Conservation (phyloP, 2,888 invertebrate genomes). For the Teleogryllus oceanicus region DNA sequence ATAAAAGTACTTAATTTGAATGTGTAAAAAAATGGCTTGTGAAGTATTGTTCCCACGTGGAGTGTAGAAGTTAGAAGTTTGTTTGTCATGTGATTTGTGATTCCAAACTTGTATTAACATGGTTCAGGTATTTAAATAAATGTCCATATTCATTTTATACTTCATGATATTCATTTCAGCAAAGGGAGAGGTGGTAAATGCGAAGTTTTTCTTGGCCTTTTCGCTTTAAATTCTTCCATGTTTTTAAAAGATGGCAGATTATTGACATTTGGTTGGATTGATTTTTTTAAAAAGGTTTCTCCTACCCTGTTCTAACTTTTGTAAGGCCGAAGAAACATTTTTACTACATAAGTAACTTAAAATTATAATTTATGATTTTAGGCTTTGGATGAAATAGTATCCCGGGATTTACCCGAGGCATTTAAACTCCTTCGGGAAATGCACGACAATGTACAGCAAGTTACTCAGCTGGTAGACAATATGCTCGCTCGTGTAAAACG, state of each 20-base stretch:
- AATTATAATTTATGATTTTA: conserved; percentile 36
- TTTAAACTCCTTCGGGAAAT: conserved; percentile 73
- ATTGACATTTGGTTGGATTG: not conserved
- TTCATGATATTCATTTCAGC: not conserved
- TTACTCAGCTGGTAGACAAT: conserved; percentile 74
- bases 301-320: no score
- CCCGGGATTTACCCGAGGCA: conserved; percentile 72
- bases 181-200: not conserved
- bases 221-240: not conserved
- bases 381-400: conserved; percentile 59
- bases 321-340: no score
- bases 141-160: not conserved
- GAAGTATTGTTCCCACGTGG: conserved; percentile 25
- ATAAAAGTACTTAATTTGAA: not conserved
- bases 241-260: not conserved
- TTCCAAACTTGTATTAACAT: conserved; percentile 6
- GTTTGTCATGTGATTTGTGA: conserved; percentile 26
- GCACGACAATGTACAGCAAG: conserved; percentile 79
- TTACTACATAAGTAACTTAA: no score
- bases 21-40: conserved; percentile 22
- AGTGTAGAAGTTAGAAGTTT: not conserved
- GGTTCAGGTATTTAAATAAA: conserved; percentile 28
- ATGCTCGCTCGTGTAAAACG: conserved; percentile 74
- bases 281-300: not conserved
- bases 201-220: not conserved